phyloP scores from a whole-genome alignment of 2,888 invertebrate genomes.

The Patella ulyssiponensis region DNA sequence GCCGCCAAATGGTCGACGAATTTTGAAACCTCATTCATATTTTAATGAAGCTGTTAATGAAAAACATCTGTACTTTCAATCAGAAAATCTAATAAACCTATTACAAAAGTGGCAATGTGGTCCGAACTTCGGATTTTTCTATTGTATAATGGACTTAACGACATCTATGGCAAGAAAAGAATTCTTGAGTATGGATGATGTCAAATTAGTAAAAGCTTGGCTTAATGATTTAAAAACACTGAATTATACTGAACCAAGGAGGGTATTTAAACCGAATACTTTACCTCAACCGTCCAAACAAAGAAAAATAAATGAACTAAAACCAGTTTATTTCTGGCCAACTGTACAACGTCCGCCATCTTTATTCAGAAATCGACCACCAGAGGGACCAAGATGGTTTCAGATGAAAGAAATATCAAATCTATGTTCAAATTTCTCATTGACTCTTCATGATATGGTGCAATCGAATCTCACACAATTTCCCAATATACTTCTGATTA shows the following conservation, averaged over 20 bases:
- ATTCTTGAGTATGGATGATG: slow-evolving; percentile 40
- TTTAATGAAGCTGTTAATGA: background rate
- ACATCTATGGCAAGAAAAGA: slow-evolving; percentile 30
- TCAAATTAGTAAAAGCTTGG: slow-evolving; percentile 44
- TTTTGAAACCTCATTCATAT: slow-evolving; percentile 24
- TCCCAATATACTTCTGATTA: background rate
- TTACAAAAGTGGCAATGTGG: slow-evolving; percentile 1
- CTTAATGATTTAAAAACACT: slow-evolving; percentile 32
- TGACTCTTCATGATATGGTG: too few relatives aligned
- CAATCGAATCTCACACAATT: too few relatives aligned
- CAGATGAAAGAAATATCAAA: too few relatives aligned
- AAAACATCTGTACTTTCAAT: background rate
- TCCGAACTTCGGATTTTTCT: background rate
- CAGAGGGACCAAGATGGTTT: too few relatives aligned
- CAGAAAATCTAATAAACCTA: slow-evolving; percentile 7
- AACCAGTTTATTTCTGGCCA: too few relatives aligned
- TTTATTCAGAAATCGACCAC: too few relatives aligned
- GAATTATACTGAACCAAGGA: slow-evolving; percentile 36
- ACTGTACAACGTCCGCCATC: too few relatives aligned
- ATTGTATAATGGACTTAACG: slow-evolving; percentile 1
- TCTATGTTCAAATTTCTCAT: too few relatives aligned
- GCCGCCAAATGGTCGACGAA: slow-evolving; percentile 42
- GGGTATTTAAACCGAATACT: slow-evolving; percentile 23
- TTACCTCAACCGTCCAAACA: too few relatives aligned
- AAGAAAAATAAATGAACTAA: too few relatives aligned